Conservation (phyloP, 2,888 invertebrate genomes). For the Sycophila texana region DNA sequence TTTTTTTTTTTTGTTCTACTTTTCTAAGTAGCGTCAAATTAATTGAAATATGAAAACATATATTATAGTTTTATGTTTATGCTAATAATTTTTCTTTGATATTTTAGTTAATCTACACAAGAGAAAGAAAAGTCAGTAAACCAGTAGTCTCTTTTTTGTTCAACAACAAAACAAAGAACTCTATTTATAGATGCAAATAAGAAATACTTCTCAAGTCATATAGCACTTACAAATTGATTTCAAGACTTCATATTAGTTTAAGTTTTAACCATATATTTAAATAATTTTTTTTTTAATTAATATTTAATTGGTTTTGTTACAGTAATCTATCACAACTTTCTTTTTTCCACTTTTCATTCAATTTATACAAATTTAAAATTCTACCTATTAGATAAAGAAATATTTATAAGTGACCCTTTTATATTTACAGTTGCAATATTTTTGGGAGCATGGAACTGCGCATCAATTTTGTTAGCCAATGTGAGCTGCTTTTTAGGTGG, state of each 20-base stretch:
- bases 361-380: too few relatives aligned
- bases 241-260: background rate
- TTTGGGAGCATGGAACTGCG: constrained; percentile 86
- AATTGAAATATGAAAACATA: too few relatives aligned
- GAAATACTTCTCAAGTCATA: background rate
- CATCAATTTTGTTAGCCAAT: constrained; percentile 81
- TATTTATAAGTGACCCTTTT: background rate
- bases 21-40: too few relatives aligned
- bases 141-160: constrained; percentile 18
- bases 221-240: background rate
- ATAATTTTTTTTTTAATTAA: background rate
- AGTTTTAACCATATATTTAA: constrained; percentile 1
- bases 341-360: too few relatives aligned
- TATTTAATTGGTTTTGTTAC: too few relatives aligned
- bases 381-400: too few relatives aligned
- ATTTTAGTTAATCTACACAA: too few relatives aligned
- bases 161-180: constrained; percentile 27
- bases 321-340: too few relatives aligned
- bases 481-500: constrained; percentile 85
- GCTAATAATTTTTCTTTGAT: too few relatives aligned
- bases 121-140: background rate
- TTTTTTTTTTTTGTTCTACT: too few relatives aligned
- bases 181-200: constrained; percentile 28
- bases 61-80: too few relatives aligned
- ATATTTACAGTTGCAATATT: constrained; percentile 87